A percentile compares a stretch with the other conserved stretches of the same genome.
These are phyloP conservation scores for Threskiornis aethiopicus DNA, from an alignment of 2,797 vertebrate species.

Conservation along the genomic window DNA sequence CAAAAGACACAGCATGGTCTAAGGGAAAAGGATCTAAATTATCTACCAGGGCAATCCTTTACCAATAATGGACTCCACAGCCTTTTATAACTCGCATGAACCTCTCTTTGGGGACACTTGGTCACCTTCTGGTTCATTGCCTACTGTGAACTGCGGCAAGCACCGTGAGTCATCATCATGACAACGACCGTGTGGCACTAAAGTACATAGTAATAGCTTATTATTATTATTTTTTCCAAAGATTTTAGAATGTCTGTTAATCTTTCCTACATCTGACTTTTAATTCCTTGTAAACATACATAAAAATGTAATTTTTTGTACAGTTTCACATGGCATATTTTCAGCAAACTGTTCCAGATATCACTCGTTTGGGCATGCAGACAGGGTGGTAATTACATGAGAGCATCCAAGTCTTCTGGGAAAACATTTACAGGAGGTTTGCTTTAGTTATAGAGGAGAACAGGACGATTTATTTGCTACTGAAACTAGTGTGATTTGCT, in stretches of 20 bases:
- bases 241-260: not conserved
- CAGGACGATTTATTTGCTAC: constrained; percentile 13
- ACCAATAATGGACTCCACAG: not conserved
- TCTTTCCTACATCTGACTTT: not conserved
- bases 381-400: constrained; percentile 43
- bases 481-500: constrained; percentile 21
- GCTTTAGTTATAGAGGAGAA: constrained; percentile 4
- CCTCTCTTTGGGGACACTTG: not conserved
- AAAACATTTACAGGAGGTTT: constrained; percentile 15
- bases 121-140: not conserved
- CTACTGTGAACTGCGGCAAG: not conserved
- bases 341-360: constrained; percentile 31
- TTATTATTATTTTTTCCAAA: not conserved
- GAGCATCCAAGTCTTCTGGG: constrained; percentile 16
- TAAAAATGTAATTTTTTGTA: not conserved
- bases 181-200: not conserved
- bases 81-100: not conserved
- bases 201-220: not conserved
- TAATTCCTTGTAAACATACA: not conserved
- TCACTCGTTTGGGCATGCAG: not conserved
- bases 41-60: not conserved
- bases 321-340: not conserved
- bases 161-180: not conserved
- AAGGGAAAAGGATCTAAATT: not conserved
- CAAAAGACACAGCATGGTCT: not conserved